These are phyloP conservation scores for Scaptomyza montana DNA, from an alignment of 1,140 invertebrate species.

Conservation along the genomic window DNA sequence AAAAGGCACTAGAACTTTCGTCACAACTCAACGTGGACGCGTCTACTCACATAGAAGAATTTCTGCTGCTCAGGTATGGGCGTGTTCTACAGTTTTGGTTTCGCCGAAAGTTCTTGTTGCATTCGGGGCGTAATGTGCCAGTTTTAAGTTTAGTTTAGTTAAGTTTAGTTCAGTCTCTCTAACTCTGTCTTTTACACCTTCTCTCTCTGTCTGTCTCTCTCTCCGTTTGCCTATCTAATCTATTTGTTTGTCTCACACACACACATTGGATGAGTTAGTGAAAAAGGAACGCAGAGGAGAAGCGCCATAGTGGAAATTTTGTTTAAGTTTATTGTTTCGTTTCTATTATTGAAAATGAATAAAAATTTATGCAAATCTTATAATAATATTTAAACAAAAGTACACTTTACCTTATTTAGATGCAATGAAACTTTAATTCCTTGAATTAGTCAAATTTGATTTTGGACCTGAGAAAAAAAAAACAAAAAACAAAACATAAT, in stretches of 20 bases:
- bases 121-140: slow-evolving; percentile 32
- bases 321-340: slow-evolving; percentile 82
- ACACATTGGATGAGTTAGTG: slow-evolving; percentile 3
- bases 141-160: slow-evolving; percentile 57
- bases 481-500: slow-evolving; percentile 33
- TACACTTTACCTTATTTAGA: slow-evolving; percentile 81
- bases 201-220: background rate
- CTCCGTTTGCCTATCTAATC: background rate
- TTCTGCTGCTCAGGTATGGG: slow-evolving; percentile 80
- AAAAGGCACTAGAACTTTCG: slow-evolving; percentile 13
- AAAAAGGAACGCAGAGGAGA: slow-evolving; percentile 18
- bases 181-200: slow-evolving; percentile 14
- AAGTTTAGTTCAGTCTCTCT: slow-evolving; percentile 64
- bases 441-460: slow-evolving; percentile 83
- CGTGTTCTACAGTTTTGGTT: slow-evolving; percentile 43
- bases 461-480: slow-evolving; percentile 78
- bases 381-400: slow-evolving; percentile 71
- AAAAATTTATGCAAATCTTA: slow-evolving; percentile 68
- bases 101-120: slow-evolving; percentile 23
- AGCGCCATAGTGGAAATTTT: slow-evolving; percentile 81
- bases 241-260: background rate
- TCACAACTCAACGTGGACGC: slow-evolving; percentile 39
- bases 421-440: slow-evolving; percentile 83
- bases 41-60: slow-evolving; percentile 78
- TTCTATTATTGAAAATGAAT: slow-evolving; percentile 74